These are phyloP conservation scores for Spea hammondii DNA, from an alignment of 2,797 vertebrate genomes.

Conservation along the genomic window DNA sequence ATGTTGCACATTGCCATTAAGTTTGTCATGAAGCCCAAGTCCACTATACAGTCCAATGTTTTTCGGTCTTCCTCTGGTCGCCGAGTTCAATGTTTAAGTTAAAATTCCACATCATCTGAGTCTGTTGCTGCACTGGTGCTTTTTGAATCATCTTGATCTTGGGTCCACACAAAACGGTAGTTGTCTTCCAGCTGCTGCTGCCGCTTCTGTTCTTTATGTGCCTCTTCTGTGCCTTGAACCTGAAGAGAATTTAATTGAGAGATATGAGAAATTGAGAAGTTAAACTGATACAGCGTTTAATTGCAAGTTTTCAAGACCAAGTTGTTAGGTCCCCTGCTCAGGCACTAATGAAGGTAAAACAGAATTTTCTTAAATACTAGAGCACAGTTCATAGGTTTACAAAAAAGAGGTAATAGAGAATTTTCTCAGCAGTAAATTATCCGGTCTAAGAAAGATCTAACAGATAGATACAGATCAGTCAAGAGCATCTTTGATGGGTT, in stretches of 20 bases:
- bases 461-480: no score
- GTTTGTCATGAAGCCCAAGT: conserved; percentile 28
- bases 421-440: no score
- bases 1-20: conserved; percentile 6
- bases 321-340: no score
- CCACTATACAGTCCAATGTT: not conserved
- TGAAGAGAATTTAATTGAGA: conserved; percentile 51
- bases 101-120: conserved; percentile 86
- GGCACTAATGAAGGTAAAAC: no score
- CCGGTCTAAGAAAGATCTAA: no score
- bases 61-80: no score
- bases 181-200: conserved; percentile 89
- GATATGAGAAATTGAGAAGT: not conserved
- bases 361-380: no score
- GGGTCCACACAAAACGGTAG: conserved; percentile 85
- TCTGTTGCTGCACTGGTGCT: conserved; percentile 62
- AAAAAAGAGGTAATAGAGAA: no score
- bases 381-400: no score
- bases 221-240: conserved; percentile 89
- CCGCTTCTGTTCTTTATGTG: conserved; percentile 84
- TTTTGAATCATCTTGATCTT: conserved; percentile 53
- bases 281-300: no score
- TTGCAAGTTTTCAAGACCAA: no score
- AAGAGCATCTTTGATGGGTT: no score
- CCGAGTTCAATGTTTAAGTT: conserved; percentile 53